Conservation (phyloP, 2,113 vertebrate species). For the Caranx melampygus region DNA sequence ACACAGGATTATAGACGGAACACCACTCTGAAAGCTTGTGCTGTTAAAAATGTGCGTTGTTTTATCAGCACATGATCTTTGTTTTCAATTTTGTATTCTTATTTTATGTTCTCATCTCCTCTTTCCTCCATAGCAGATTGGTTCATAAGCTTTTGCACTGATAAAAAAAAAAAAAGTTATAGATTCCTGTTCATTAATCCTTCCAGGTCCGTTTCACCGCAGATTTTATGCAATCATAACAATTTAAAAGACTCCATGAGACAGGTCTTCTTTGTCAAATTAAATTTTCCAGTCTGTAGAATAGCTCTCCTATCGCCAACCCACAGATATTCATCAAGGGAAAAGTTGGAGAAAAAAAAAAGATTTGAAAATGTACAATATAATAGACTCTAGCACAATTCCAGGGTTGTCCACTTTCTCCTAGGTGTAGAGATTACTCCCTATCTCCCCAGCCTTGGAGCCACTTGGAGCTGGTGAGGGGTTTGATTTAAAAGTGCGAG, state of each 20-base stretch:
- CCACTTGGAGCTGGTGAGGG: conserved; percentile 27
- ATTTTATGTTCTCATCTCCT: not conserved
- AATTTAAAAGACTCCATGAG: conserved; percentile 50
- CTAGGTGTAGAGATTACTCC: conserved; percentile 45
- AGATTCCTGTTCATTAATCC: conserved; percentile 45
- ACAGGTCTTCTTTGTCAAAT: conserved; percentile 60
- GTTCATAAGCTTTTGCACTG: not conserved
- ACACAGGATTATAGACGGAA: conserved; percentile 61
- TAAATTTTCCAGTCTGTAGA: conserved; percentile 49
- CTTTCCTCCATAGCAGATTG: not conserved
- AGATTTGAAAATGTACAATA: conserved; percentile 42
- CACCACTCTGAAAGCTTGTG: conserved; percentile 38
- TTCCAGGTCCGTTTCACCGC: conserved; percentile 25
- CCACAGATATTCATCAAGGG: conserved; percentile 50
- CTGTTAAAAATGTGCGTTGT: conserved; percentile 18
- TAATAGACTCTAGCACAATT: conserved; percentile 41
- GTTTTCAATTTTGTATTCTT: not conserved
- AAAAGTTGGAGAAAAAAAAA: conserved; percentile 1
- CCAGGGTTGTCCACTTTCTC: conserved; percentile 42
- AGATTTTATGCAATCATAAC: conserved; percentile 45
- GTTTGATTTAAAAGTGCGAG: conserved; percentile 68
- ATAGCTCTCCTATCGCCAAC: conserved; percentile 27
- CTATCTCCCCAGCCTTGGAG: conserved; percentile 23
- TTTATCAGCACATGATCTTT: conserved; percentile 10
- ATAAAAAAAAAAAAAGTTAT: not conserved